These are phyloP conservation scores for Eupithecia exiguata DNA, from an alignment of 2,888 invertebrate species.

Conservation along the genomic window DNA sequence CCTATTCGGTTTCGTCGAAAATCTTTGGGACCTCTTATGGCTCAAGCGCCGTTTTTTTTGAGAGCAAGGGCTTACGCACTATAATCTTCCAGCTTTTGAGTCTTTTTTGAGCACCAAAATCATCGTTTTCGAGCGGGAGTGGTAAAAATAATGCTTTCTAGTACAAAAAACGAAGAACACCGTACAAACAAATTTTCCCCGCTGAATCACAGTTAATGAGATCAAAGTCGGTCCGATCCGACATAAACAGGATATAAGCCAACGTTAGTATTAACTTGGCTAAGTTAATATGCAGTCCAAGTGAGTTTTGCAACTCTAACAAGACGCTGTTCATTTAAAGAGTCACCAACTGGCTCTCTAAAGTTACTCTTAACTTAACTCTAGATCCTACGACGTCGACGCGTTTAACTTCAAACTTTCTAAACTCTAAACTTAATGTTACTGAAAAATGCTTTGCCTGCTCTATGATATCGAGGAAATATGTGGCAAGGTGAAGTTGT, in stretches of 20 bases:
- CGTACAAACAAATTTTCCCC: not conserved
- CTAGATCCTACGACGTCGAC: constrained; percentile 39
- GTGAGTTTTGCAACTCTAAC: constrained; percentile 57
- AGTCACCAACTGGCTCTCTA: constrained; percentile 57
- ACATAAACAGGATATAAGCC: constrained; percentile 47
- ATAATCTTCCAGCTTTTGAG: no score
- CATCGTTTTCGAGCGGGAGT: no score
- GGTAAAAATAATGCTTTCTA: not conserved
- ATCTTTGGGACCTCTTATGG: no score
- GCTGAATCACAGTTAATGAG: constrained; percentile 9
- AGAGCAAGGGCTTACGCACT: no score
- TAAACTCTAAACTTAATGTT: constrained; percentile 45
- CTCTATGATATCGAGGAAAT: constrained; percentile 19
- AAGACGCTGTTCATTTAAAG: constrained; percentile 67
- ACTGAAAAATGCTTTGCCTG: constrained; percentile 43
- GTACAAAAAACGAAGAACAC: not conserved
- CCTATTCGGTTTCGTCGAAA: no score
- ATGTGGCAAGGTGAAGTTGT: constrained; percentile 17
- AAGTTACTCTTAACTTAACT: constrained; percentile 57
- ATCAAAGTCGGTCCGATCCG: constrained; percentile 29
- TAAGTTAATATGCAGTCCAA: constrained; percentile 58
- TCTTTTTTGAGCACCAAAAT: no score
- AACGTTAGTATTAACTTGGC: constrained; percentile 39
- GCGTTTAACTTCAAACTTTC: constrained; percentile 56
- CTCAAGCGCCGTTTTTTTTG: no score